phyloP scores from a whole-genome alignment of 2,888 invertebrate species.

The Drosophila imparisetae region DNA sequence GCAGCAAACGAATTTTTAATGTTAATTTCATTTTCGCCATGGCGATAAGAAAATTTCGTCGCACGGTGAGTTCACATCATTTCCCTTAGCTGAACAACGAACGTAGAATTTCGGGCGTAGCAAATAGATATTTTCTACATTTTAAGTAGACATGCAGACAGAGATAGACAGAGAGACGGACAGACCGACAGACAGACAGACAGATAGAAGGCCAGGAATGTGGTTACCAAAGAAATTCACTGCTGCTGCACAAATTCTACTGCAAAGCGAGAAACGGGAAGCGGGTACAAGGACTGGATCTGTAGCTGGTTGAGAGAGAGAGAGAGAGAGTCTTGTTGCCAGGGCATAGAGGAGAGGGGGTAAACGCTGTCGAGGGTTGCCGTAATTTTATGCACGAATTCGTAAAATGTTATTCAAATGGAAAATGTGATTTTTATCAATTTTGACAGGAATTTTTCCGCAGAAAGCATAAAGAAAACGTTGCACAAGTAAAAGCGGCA shows the following conservation, averaged over 20 bases:
- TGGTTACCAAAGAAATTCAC: conserved; percentile 67
- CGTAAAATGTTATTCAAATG: conserved; percentile 84
- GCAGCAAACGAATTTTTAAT: conserved; percentile 73
- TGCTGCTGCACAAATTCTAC: conserved; percentile 65
- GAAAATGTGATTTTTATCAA: conserved; percentile 84
- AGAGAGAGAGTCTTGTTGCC: conserved; percentile 7
- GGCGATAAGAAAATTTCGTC: conserved; percentile 69
- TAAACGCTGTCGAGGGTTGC: conserved; percentile 52
- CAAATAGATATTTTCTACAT: conserved; percentile 80
- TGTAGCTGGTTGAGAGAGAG: neutral
- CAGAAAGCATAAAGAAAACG: conserved; percentile 60
- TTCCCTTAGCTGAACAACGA: conserved; percentile 38
- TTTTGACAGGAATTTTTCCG: conserved; percentile 82
- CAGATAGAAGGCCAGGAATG: conserved; percentile 50
- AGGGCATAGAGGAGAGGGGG: conserved; percentile 3
- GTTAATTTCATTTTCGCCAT: conserved; percentile 67
- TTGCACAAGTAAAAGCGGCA: conserved; percentile 43
- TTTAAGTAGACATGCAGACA: conserved; percentile 69
- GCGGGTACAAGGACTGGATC: conserved; percentile 2
- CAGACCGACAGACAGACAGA: neutral
- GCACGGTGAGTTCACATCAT: conserved; percentile 37
- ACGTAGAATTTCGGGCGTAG: conserved; percentile 63
- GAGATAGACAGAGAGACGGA: conserved; percentile 6
- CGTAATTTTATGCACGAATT: conserved; percentile 84
- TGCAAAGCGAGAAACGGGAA: conserved; percentile 44